Conservation (phyloP, 2,797 vertebrate species). For the Sebastes jordani region DNA sequence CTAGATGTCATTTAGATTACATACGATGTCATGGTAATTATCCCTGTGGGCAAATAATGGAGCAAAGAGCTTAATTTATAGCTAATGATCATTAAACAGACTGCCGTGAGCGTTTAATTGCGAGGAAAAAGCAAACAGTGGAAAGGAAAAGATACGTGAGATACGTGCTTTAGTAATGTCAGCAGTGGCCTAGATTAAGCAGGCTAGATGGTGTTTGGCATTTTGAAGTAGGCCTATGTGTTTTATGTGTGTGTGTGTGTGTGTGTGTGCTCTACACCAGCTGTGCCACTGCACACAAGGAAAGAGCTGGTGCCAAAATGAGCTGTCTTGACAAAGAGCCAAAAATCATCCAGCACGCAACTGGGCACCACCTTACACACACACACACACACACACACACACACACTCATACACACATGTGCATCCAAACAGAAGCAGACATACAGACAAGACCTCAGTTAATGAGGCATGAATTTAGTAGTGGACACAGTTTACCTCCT, state of each 20-base stretch:
- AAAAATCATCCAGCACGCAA: conserved; percentile 45
- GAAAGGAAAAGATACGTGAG: conserved; percentile 2
- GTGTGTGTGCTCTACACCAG: conserved; percentile 55
- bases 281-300: conserved; percentile 65
- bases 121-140: background rate
- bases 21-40: background rate
- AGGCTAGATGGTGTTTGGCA: conserved; percentile 38
- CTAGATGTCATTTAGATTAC: conserved; percentile 2
- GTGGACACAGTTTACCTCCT: conserved; percentile 30
- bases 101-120: background rate
- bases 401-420: background rate
- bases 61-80: background rate
- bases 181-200: conserved; percentile 50
- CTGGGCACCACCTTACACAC: background rate
- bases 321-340: conserved; percentile 59
- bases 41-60: conserved; percentile 6
- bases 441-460: background rate
- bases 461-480: conserved; percentile 35
- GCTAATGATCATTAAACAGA: conserved; percentile 28
- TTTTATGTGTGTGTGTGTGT: conserved; percentile 2
- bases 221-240: conserved; percentile 28
- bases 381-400: background rate
- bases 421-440: background rate
- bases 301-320: conserved; percentile 62
- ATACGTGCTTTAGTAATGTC: conserved; percentile 30